A percentile compares a stretch with the other conserved stretches of the same genome.
Conservation (phyloP, 2,888 invertebrate species). For the Leucoptera coffeella region DNA sequence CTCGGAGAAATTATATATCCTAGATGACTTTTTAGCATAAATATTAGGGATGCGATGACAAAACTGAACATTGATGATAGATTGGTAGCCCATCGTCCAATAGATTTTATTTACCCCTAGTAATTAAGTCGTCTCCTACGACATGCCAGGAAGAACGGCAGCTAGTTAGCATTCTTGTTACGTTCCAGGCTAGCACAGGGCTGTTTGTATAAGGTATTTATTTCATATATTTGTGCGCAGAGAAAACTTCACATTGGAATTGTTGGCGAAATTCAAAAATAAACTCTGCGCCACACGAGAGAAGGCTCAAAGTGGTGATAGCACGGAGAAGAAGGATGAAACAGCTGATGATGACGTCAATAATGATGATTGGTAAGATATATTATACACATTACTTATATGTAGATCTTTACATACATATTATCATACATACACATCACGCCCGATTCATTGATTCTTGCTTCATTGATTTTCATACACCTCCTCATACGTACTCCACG, state of each 20-base stretch:
- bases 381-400: no score
- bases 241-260: slow-evolving; percentile 71
- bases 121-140: not conserved
- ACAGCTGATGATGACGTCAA: slow-evolving; percentile 26
- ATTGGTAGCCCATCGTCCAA: not conserved
- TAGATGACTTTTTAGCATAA: no score
- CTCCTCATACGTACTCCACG: no score
- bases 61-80: not conserved
- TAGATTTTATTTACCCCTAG: not conserved
- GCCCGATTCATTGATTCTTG: no score
- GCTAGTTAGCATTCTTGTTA: no score
- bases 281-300: slow-evolving; percentile 69
- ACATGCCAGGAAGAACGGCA: not conserved
- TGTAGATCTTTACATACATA: no score
- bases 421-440: no score
- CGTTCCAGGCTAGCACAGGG: no score
- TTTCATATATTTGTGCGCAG: slow-evolving; percentile 20
- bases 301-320: slow-evolving; percentile 34
- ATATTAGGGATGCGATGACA: no score
- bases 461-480: no score
- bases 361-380: slow-evolving; percentile 35
- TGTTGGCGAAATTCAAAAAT: slow-evolving; percentile 77
- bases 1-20: no score
- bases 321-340: slow-evolving; percentile 16
- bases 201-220: slow-evolving; percentile 2